These are phyloP conservation scores for Drosophila pseudotalamancana DNA, from an alignment of 2,888 invertebrate genomes.

Conservation along the genomic window DNA sequence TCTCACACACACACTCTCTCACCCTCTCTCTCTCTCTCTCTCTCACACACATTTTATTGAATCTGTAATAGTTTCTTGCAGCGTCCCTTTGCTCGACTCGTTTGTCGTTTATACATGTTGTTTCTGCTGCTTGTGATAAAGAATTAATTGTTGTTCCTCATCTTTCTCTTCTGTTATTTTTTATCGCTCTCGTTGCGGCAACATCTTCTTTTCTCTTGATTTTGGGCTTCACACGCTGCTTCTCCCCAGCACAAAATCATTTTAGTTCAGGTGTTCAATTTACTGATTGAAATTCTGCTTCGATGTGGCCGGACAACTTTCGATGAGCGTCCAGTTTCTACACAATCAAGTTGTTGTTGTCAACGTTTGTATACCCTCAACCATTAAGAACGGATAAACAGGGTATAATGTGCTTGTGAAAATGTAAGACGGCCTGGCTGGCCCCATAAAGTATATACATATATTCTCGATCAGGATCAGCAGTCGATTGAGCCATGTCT, in stretches of 20 bases:
- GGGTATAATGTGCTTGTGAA: too few relatives aligned
- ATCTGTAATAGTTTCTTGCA: constrained; percentile 68
- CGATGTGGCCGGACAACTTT: constrained; percentile 71
- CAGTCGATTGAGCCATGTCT: too few relatives aligned
- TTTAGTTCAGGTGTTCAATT: constrained; percentile 81
- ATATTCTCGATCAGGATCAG: too few relatives aligned
- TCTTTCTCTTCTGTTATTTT: constrained; percentile 2
- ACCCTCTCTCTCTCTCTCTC: background rate
- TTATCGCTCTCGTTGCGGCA: constrained; percentile 41
- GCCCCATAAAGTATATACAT: too few relatives aligned
- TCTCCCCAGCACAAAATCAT: constrained; percentile 76
- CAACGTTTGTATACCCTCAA: too few relatives aligned
- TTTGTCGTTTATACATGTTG: constrained; percentile 41
- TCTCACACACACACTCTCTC: background rate
- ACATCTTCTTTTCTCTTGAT: constrained; percentile 54
- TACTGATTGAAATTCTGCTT: constrained; percentile 77
- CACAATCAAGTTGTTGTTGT: constrained; percentile 16
- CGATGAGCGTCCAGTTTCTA: constrained; percentile 55
- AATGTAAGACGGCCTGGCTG: too few relatives aligned
- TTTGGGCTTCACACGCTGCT: constrained; percentile 55
- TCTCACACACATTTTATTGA: background rate
- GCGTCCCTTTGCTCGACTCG: constrained; percentile 49
- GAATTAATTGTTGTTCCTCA: background rate
- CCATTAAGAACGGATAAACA: too few relatives aligned
- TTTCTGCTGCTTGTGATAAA: constrained; percentile 36